phyloP scores from a whole-genome alignment of 1,140 invertebrate species.

The Ooceraea biroi region DNA sequence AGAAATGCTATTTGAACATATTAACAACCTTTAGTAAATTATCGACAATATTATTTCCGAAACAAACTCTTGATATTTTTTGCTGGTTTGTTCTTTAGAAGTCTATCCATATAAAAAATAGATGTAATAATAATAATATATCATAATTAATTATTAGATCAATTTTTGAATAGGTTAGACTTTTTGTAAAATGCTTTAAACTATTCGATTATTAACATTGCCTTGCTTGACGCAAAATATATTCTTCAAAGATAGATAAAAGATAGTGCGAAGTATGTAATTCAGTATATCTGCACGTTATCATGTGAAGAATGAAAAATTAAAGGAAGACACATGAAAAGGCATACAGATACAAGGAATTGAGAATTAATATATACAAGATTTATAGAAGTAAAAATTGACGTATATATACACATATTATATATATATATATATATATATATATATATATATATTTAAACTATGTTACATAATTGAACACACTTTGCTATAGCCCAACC shows the following conservation, averaged over 20 bases:
- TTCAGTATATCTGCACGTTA: not conserved
- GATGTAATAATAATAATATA: not conserved
- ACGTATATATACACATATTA: conserved; percentile 40
- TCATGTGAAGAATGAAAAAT: not conserved
- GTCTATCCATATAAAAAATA: not conserved
- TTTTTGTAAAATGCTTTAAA: conserved; percentile 8
- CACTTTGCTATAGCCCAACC: not conserved
- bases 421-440: conserved; percentile 51
- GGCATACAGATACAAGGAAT: not conserved
- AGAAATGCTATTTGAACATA: not conserved
- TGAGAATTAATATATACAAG: conserved; percentile 29
- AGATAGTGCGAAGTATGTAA: conserved; percentile 29
- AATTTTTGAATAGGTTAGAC: not conserved
- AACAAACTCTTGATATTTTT: not conserved
- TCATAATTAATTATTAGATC: no score
- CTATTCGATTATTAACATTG: not conserved
- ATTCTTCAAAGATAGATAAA: not conserved
- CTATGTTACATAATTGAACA: conserved; percentile 51
- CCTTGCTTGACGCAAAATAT: not conserved
- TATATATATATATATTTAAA: conserved; percentile 56
- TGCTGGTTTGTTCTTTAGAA: not conserved
- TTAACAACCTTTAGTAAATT: not conserved
- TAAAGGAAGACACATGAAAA: not conserved
- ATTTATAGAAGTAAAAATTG: conserved; percentile 55
- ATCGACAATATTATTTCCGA: not conserved